These are phyloP conservation scores for Oenanthe oenanthe DNA, from an alignment of 2,113 vertebrate species.

Conservation along the genomic window DNA sequence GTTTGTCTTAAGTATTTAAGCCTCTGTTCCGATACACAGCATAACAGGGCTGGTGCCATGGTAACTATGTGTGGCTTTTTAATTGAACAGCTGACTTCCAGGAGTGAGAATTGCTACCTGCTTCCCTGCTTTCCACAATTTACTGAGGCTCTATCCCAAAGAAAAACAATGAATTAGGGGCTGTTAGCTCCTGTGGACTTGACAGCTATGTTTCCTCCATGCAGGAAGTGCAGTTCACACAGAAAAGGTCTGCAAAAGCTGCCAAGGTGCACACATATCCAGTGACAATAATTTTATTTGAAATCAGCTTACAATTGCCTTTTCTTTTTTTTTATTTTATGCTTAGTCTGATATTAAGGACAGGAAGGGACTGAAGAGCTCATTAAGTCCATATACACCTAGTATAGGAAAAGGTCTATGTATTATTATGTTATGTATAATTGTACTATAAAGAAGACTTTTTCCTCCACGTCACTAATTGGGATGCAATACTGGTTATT, in stretches of 20 bases:
- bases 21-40: neutral
- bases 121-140: neutral
- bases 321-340: slow-evolving; percentile 17
- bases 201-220: slow-evolving; percentile 17
- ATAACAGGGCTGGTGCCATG: slow-evolving; percentile 25
- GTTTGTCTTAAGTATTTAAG: slow-evolving; percentile 22
- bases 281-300: neutral
- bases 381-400: neutral
- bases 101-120: neutral
- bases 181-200: neutral
- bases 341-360: neutral
- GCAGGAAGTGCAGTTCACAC: neutral
- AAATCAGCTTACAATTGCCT: slow-evolving; percentile 52
- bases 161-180: neutral
- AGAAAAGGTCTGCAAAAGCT: slow-evolving; percentile 25
- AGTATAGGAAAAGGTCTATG: slow-evolving; percentile 41
- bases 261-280: neutral
- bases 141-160: slow-evolving; percentile 30
- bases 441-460: slow-evolving; percentile 29
- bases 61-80: neutral
- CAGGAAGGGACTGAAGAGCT: slow-evolving; percentile 6
- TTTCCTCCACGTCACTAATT: slow-evolving; percentile 71
- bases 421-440: neutral
- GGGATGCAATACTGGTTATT: slow-evolving; percentile 78
- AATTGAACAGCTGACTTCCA: slow-evolving; percentile 45